Conservation (phyloP, 2,888 invertebrate genomes). For the Halictus ligatus region DNA sequence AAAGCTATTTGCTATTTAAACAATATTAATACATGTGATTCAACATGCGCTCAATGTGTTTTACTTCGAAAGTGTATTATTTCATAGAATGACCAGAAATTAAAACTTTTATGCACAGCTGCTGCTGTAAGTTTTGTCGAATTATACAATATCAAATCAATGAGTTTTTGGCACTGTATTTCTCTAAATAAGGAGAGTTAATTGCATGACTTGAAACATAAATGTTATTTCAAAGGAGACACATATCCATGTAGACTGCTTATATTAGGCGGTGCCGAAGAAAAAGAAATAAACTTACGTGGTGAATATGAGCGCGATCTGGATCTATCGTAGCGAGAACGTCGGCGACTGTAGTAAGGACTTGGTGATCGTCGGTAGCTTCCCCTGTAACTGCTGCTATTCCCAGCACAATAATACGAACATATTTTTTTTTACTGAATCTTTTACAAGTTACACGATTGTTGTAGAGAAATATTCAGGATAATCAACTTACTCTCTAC, state of each 20-base stretch:
- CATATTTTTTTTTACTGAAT: slow-evolving; percentile 16
- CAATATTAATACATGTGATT: not conserved
- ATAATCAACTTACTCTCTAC: slow-evolving; percentile 86
- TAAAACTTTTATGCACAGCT: slow-evolving; percentile 8
- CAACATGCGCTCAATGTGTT: not conserved
- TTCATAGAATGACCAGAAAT: not conserved
- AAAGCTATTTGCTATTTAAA: not conserved
- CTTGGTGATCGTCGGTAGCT: slow-evolving; percentile 89
- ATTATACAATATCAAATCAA: slow-evolving; percentile 67
- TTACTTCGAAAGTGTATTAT: not conserved
- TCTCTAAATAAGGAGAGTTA: slow-evolving; percentile 19
- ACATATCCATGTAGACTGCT: slow-evolving; percentile 78
- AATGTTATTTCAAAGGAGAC: slow-evolving; percentile 63
- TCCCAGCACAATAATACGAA: not conserved
- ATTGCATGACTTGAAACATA: slow-evolving; percentile 24
- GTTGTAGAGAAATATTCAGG: not conserved
- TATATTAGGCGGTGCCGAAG: slow-evolving; percentile 68
- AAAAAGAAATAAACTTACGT: slow-evolving; percentile 87
- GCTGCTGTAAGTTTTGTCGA: slow-evolving; percentile 18
- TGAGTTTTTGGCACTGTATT: slow-evolving; percentile 45
- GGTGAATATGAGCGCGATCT: slow-evolving; percentile 92
- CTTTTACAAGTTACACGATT: not conserved
- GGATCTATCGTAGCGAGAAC: slow-evolving; percentile 90
- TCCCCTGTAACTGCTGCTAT: slow-evolving; percentile 86
- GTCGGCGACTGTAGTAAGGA: slow-evolving; percentile 89